These are phyloP conservation scores for Hylaeus volcanicus DNA, from an alignment of 1,140 invertebrate species.

Conservation along the genomic window DNA sequence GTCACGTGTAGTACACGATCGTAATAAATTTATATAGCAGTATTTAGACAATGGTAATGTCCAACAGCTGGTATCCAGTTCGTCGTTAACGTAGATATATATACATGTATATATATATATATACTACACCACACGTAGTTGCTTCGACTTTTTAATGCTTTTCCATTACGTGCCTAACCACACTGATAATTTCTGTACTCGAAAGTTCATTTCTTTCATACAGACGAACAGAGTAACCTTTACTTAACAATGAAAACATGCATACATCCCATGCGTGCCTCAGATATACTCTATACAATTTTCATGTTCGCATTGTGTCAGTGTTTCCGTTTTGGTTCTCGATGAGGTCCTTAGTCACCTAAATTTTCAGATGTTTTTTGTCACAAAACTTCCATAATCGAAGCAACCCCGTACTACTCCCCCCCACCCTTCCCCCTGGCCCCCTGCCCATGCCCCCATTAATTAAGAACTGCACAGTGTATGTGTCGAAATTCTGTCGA, in stretches of 20 bases:
- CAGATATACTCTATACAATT: background rate
- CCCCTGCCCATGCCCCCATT: background rate
- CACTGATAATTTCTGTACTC: slow-evolving; percentile 9
- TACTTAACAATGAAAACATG: background rate
- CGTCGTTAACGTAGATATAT: slow-evolving; percentile 67
- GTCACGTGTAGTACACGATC: slow-evolving; percentile 61
- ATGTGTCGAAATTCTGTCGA: background rate
- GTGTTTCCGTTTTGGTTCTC: background rate
- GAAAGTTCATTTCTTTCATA: slow-evolving; percentile 19
- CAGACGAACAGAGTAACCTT: background rate
- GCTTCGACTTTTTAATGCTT: slow-evolving; percentile 72
- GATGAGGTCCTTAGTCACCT: background rate
- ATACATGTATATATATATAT: no score
- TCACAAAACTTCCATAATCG: slow-evolving; percentile 48
- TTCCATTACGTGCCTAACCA: slow-evolving; percentile 19
- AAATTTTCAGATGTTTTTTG: background rate
- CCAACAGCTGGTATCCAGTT: slow-evolving; percentile 79
- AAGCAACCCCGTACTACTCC: slow-evolving; percentile 63
- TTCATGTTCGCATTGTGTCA: background rate
- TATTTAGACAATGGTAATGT: slow-evolving; percentile 81
- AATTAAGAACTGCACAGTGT: background rate
- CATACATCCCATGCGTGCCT: background rate
- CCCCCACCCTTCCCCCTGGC: background rate
- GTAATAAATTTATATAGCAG: slow-evolving; percentile 72
- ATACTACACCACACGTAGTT: slow-evolving; percentile 69